Percentiles rank a stretch among this genome's conserved stretches.
These are phyloP conservation scores for Scomber scombrus DNA, from an alignment of 2,113 vertebrate species.

Conservation along the genomic window DNA sequence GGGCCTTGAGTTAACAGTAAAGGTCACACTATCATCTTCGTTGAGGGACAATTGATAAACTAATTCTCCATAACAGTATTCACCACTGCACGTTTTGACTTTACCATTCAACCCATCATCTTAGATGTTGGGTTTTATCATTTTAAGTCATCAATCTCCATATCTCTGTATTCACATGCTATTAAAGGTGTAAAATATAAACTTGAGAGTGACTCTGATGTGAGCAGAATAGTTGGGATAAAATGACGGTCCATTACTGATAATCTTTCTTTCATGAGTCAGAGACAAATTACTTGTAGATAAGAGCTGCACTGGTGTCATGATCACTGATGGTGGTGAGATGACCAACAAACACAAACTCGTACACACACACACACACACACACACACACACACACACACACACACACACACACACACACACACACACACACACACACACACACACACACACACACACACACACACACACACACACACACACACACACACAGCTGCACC, in stretches of 20 bases:
- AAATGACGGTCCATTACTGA: constrained; percentile 33
- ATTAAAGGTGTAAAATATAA: background rate
- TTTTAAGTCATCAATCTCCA: background rate
- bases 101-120: too few relatives aligned
- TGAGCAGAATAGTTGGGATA: background rate
- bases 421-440: background rate
- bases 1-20: too few relatives aligned
- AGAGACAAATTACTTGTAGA: constrained; percentile 1
- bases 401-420: background rate
- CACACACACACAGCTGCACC: background rate
- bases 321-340: constrained; percentile 6
- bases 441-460: background rate
- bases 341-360: constrained; percentile 10
- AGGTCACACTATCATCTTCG: too few relatives aligned
- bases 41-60: too few relatives aligned
- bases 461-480: background rate
- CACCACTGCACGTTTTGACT: background rate
- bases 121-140: background rate
- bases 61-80: too few relatives aligned
- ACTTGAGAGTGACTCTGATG: background rate
- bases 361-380: background rate
- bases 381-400: background rate
- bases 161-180: background rate
- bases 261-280: constrained; percentile 28
- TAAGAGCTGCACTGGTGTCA: background rate